These are phyloP conservation scores for Calliopum simillimum DNA, from an alignment of 2,888 invertebrate genomes.

Conservation along the genomic window DNA sequence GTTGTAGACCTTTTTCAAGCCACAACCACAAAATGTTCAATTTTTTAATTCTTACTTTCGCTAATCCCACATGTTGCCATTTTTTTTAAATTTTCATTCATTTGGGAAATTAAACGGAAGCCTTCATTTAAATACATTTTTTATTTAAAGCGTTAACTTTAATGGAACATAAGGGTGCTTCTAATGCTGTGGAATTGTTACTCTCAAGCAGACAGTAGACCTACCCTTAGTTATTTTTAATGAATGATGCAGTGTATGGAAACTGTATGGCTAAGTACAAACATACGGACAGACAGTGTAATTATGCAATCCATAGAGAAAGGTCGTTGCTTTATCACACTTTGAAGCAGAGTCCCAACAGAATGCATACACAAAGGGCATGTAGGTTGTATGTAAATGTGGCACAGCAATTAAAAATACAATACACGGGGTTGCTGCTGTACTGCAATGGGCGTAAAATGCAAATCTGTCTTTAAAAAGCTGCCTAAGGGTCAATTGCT, in stretches of 20 bases:
- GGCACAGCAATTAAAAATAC: too few relatives aligned
- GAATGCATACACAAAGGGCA: too few relatives aligned
- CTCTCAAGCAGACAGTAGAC: neutral
- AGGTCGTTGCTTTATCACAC: conserved; percentile 34
- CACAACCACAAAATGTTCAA: too few relatives aligned
- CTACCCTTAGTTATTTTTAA: conserved; percentile 20
- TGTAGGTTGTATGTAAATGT: too few relatives aligned
- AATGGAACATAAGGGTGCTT: conserved; percentile 4
- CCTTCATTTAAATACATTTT: neutral
- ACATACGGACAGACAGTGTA: neutral
- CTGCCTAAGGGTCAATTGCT: too few relatives aligned
- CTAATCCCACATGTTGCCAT: neutral
- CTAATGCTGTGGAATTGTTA: too few relatives aligned
- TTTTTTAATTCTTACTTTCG: too few relatives aligned
- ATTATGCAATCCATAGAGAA: conserved; percentile 22
- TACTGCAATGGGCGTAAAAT: too few relatives aligned
- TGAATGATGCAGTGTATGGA: neutral
- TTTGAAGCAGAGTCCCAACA: neutral
- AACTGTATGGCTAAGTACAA: neutral
- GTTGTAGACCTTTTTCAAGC: too few relatives aligned
- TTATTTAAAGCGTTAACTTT: neutral
- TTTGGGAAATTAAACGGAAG: neutral
- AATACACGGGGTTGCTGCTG: too few relatives aligned
- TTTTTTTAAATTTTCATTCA: neutral
- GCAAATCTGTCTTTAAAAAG: too few relatives aligned